phyloP scores from a whole-genome alignment of 1,140 invertebrate genomes.

The Penaeus japonicus region DNA sequence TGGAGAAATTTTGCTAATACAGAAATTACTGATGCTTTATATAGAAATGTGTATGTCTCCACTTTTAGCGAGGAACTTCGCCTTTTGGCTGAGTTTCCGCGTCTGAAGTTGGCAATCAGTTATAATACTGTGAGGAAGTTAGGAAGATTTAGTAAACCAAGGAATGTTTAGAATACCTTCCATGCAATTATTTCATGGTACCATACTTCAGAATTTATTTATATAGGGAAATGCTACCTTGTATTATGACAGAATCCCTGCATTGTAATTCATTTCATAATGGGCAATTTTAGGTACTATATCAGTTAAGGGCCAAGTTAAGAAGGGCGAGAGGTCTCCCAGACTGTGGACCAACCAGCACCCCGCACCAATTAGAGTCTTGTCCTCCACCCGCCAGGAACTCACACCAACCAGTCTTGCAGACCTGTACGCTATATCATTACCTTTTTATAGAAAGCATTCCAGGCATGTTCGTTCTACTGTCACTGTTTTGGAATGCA shows the following conservation, averaged over 20 bases:
- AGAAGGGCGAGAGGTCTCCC: conserved; percentile 51
- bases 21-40: conserved; percentile 31
- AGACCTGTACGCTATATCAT: no score
- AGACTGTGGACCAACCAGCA: conserved; percentile 34
- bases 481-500: no score
- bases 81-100: not conserved
- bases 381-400: not conserved
- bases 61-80: conserved; percentile 9
- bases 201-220: conserved; percentile 44
- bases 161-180: conserved; percentile 43
- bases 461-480: no score
- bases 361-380: not conserved
- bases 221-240: conserved; percentile 48
- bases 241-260: conserved; percentile 40
- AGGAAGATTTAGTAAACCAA: conserved; percentile 36
- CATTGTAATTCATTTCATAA: conserved; percentile 49
- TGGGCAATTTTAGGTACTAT: conserved; percentile 48
- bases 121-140: conserved; percentile 28
- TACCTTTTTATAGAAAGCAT: no score
- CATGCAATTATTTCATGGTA: conserved; percentile 33
- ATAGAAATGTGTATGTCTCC: conserved; percentile 34
- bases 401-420: no score
- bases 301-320: conserved; percentile 53
- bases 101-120: conserved; percentile 44
- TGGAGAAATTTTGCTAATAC: conserved; percentile 42